Percentiles rank a stretch among this genome's conserved stretches.
Evolutionary conservation across 1,140 invertebrate species (phyloP).

Genomic region (Drosophila busckii): DNA sequence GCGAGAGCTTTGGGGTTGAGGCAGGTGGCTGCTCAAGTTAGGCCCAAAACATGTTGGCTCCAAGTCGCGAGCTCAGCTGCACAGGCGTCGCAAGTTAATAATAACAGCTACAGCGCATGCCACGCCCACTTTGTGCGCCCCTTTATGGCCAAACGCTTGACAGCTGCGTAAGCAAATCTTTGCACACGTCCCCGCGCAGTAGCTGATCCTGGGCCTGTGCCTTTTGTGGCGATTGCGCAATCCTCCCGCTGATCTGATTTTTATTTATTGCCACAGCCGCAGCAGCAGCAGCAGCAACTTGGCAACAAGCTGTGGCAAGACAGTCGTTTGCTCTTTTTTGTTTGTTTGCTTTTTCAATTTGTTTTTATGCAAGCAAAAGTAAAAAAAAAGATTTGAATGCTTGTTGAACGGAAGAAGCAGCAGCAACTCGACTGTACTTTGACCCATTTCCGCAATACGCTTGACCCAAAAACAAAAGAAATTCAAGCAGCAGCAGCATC

Average conservation of each 20-base stretch:
- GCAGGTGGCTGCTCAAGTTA: conserved; percentile 35
- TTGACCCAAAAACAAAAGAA: conserved; percentile 28
- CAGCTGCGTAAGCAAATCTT: conserved; percentile 37
- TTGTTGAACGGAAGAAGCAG: too few species aligned
- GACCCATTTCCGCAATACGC: conserved; percentile 21
- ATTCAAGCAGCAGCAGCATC: conserved; percentile 1
- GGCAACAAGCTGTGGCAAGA: neutral
- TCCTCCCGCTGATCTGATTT: conserved; percentile 74
- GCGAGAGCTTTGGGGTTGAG: conserved; percentile 3
- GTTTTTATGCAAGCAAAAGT: too few species aligned
- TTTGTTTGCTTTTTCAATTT: too few species aligned
- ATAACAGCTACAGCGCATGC: conserved; percentile 18
- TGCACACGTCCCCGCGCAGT: too few species aligned
- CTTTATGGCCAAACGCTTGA: neutral
- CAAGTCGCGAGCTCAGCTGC: conserved; percentile 26
- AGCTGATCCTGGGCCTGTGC: too few species aligned
- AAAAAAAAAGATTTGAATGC: too few species aligned
- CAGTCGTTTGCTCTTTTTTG: too few species aligned
- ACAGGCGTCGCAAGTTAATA: conserved; percentile 35
- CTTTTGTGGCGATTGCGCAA: conserved; percentile 52
- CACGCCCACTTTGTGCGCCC: conserved; percentile 18
- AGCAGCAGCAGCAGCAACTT: conserved; percentile 14
- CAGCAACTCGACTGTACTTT: conserved; percentile 4
- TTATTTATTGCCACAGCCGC: conserved; percentile 58
- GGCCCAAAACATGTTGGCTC: conserved; percentile 66